Percentiles rank a stretch among this genome's conserved stretches.
Conservation (phyloP, 64 coral and sea anemone species). For the Trachythela sp. region DNA sequence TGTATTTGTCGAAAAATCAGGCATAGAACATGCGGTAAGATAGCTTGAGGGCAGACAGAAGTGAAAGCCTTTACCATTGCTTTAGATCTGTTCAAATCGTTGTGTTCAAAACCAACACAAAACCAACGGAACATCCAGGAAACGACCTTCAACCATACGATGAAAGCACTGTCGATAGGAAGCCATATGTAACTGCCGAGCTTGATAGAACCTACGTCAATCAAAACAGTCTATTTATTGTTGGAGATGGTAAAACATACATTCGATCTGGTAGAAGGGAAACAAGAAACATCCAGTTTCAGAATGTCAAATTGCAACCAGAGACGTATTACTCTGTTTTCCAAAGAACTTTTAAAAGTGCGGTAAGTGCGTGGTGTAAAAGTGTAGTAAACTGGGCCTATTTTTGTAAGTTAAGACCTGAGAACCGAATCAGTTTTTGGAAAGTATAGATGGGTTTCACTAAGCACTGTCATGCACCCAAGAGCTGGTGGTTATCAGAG, state of each 20-base stretch:
- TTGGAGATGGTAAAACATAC: background rate
- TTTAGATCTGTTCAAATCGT: background rate
- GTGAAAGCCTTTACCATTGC: background rate
- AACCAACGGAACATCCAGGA: background rate
- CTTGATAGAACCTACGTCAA: background rate
- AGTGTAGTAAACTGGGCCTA: no score
- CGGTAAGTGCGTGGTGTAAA: background rate
- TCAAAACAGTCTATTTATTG: background rate
- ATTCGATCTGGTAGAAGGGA: background rate
- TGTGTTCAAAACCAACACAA: background rate
- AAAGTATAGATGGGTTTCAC: no score
- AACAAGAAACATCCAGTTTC: background rate
- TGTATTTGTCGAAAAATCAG: no score
- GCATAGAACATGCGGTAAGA: no score
- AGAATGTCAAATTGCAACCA: background rate
- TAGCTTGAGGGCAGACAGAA: no score
- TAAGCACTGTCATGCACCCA: no score
- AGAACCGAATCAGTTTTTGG: no score
- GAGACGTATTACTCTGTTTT: background rate
- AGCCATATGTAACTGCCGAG: background rate
- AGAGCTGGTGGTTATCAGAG: no score
- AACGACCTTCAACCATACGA: background rate
- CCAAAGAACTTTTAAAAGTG: background rate
- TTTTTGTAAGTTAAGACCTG: no score
- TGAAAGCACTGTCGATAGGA: background rate